Evolutionary conservation across 64 coral and sea anemone genomes (phyloP).

Genomic region (Pocillopora damicornis): DNA sequence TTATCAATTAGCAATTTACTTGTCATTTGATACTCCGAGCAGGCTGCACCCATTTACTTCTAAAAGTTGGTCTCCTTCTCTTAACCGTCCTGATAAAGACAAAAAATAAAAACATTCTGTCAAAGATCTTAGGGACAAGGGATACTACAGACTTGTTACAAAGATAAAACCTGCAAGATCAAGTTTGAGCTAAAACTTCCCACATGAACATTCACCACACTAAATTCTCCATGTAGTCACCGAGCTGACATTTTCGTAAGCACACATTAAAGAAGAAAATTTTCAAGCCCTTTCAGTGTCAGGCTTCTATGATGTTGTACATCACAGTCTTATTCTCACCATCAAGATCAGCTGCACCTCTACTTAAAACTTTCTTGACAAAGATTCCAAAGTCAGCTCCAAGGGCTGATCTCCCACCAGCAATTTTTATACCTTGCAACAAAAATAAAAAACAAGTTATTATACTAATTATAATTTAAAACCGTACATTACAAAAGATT

Average conservation of each 20-base stretch:
- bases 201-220: too few species aligned
- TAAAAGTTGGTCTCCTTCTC: constrained; percentile 84
- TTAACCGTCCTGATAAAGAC: constrained; percentile 51
- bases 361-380: constrained; percentile 86
- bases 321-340: constrained; percentile 31
- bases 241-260: too few species aligned
- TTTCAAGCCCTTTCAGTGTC: neutral
- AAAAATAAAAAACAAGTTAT: neutral
- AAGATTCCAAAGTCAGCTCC: constrained; percentile 92
- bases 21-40: constrained; percentile 83
- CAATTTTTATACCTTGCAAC: constrained; percentile 76
- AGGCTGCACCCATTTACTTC: constrained; percentile 83
- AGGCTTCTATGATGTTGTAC: neutral
- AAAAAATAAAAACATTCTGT: neutral
- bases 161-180: neutral
- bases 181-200: too few species aligned
- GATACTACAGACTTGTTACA: neutral
- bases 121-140: neutral
- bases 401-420: constrained; percentile 73
- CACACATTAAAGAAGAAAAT: too few species aligned
- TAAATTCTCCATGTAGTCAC: too few species aligned
- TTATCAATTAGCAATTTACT: constrained; percentile 29
- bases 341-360: constrained; percentile 77
- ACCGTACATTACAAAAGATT: too few species aligned
- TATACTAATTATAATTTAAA: too few species aligned